A percentile compares a stretch with the other conserved stretches of the same genome.
These are phyloP conservation scores for Himalopsyche anomala DNA, from an alignment of 2,888 invertebrate genomes.

Conservation along the genomic window DNA sequence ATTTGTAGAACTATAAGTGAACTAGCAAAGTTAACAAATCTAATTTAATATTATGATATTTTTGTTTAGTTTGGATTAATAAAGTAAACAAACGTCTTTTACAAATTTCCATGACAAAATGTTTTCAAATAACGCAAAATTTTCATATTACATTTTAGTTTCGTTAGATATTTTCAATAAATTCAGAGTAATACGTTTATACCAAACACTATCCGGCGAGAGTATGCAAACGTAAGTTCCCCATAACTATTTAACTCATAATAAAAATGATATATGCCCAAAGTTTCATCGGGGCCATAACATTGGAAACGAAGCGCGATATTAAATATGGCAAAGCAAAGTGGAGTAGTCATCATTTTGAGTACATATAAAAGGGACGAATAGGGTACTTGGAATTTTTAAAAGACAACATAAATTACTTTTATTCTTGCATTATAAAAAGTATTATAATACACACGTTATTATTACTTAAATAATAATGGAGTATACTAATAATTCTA, in stretches of 20 bases:
- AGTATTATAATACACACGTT: not conserved
- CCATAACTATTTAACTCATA: conserved; percentile 11
- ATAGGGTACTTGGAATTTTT: conserved; percentile 39
- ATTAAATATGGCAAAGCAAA: conserved; percentile 54
- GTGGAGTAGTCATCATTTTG: conserved; percentile 42
- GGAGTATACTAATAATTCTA: too few species aligned
- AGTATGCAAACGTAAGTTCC: conserved; percentile 20
- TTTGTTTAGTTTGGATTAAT: too few species aligned
- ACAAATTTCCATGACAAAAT: not conserved
- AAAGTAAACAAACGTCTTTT: too few species aligned
- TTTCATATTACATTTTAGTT: not conserved
- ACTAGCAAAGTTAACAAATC: too few species aligned
- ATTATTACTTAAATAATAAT: not conserved
- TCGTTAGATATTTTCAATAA: conserved; percentile 5
- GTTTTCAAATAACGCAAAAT: not conserved
- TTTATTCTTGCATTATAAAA: not conserved
- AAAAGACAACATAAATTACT: conserved; percentile 14
- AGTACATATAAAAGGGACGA: conserved; percentile 55
- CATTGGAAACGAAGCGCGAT: conserved; percentile 51
- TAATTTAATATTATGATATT: too few species aligned
- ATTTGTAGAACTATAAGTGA: too few species aligned
- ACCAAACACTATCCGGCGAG: not conserved
- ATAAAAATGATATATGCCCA: conserved; percentile 57
- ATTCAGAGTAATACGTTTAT: conserved; percentile 7
- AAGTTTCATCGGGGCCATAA: conserved; percentile 47